These are phyloP conservation scores for Rhombomys opimus DNA, from an alignment of 2,113 vertebrate species.

Conservation along the genomic window DNA sequence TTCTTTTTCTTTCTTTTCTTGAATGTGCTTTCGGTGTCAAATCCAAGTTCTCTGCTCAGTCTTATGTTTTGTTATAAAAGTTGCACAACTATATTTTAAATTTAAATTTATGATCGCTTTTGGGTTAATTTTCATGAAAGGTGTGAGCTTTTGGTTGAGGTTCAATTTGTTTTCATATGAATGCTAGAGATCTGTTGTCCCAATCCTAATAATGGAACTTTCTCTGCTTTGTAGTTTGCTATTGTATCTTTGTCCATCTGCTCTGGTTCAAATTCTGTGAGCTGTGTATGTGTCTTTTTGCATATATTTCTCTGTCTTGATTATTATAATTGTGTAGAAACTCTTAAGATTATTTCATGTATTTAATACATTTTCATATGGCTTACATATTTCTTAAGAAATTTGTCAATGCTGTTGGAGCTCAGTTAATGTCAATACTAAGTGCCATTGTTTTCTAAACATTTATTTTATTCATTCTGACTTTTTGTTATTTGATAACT, in stretches of 20 bases:
- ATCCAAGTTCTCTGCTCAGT: neutral
- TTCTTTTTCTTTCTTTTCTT: neutral
- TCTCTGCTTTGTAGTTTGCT: neutral
- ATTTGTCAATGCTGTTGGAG: neutral
- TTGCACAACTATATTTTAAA: neutral
- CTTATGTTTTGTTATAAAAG: neutral
- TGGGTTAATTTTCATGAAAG: neutral
- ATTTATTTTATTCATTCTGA: slow-evolving; percentile 35
- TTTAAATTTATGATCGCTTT: neutral
- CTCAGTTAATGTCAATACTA: neutral
- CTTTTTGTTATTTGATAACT: slow-evolving; percentile 28
- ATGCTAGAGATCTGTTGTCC: neutral
- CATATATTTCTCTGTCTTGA: neutral
- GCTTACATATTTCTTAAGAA: neutral
- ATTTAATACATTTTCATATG: neutral
- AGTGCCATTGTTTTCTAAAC: neutral
- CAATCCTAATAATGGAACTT: neutral
- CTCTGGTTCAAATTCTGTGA: neutral
- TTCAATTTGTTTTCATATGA: neutral
- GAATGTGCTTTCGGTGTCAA: neutral
- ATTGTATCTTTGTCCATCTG: neutral
- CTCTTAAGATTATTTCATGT: neutral
- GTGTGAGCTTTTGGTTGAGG: neutral
- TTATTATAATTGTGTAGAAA: neutral
- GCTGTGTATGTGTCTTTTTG: neutral